These are phyloP conservation scores for Bergia sp. DNA, from an alignment of 92 coral and sea anemone species.

Conservation along the genomic window DNA sequence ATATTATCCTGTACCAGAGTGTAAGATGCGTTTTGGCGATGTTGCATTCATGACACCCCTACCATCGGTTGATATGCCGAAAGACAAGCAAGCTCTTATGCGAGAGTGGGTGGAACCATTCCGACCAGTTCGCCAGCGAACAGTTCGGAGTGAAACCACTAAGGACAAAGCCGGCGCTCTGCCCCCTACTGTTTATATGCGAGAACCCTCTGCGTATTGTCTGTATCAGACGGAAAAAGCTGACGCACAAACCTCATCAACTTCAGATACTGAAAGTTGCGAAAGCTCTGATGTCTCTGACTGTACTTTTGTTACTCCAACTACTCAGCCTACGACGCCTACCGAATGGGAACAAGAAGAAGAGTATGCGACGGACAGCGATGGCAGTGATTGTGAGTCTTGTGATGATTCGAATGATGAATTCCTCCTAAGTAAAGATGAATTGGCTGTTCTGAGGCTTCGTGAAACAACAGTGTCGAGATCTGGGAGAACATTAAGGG, in stretches of 20 bases:
- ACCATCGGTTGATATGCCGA: constrained; percentile 6
- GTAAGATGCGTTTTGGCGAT: constrained; percentile 40
- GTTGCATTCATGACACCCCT: constrained; percentile 34
- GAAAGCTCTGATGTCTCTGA: no score
- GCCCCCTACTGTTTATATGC: no score
- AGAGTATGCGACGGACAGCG: neutral
- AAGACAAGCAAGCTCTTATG: neutral
- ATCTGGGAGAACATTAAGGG: neutral
- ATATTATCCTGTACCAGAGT: constrained; percentile 44
- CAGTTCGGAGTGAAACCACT: neutral
- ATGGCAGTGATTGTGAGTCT: constrained; percentile 13
- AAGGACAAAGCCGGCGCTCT: no score
- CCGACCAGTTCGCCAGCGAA: constrained; percentile 37
- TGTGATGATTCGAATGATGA: neutral
- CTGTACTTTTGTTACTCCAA: neutral
- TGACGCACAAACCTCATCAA: no score
- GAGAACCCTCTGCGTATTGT: neutral
- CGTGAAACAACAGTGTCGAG: neutral
- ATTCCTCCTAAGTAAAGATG: constrained; percentile 9
- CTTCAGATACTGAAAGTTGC: no score
- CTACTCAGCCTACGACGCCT: neutral
- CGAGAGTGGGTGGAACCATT: constrained; percentile 31
- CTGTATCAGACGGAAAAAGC: no score
- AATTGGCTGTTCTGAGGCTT: neutral
- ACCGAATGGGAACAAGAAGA: constrained; percentile 9